Evolutionary conservation across 1,140 invertebrate genomes (phyloP).

Genomic region (Drosophila rhopaloa): DNA sequence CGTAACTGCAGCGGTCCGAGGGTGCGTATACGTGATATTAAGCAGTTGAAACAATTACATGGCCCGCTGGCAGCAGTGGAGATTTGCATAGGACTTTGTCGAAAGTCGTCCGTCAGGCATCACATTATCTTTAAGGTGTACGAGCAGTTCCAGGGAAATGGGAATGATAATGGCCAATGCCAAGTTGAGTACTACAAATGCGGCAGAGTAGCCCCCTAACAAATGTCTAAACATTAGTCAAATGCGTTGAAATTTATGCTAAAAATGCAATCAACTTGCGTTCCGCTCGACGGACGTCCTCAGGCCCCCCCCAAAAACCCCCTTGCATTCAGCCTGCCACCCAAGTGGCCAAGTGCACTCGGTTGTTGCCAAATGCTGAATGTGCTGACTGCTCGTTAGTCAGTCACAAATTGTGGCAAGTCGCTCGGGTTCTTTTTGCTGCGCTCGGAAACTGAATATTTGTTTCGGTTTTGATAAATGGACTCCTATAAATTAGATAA

Average conservation of each 20-base stretch:
- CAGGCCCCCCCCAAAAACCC: not conserved
- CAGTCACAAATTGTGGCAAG: constrained; percentile 68
- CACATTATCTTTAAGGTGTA: constrained; percentile 62
- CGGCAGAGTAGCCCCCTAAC: constrained; percentile 51
- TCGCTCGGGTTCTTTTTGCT: constrained; percentile 21
- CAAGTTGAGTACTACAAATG: constrained; percentile 29
- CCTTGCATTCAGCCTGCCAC: constrained; percentile 55
- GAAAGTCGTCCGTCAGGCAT: constrained; percentile 35
- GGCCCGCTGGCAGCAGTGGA: constrained; percentile 34
- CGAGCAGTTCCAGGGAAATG: constrained; percentile 19
- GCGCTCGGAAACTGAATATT: constrained; percentile 61
- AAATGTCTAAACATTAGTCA: constrained; percentile 78
- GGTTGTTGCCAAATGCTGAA: constrained; percentile 56
- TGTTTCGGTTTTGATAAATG: constrained; percentile 78
- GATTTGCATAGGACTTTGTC: constrained; percentile 53
- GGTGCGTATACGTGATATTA: constrained; percentile 72
- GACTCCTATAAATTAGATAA: constrained; percentile 77
- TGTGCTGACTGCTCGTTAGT: constrained; percentile 61
- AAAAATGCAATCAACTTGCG: constrained; percentile 82
- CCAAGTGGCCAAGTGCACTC: constrained; percentile 66
- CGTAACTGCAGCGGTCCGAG: constrained; percentile 17
- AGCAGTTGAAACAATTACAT: constrained; percentile 62
- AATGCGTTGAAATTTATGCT: constrained; percentile 83
- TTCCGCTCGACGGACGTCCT: constrained; percentile 62
- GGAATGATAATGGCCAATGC: constrained; percentile 41